Percentiles rank a stretch among this genome's conserved stretches.
These are phyloP conservation scores for Eretmocerus hayati DNA, from an alignment of 2,888 invertebrate species.

Conservation along the genomic window DNA sequence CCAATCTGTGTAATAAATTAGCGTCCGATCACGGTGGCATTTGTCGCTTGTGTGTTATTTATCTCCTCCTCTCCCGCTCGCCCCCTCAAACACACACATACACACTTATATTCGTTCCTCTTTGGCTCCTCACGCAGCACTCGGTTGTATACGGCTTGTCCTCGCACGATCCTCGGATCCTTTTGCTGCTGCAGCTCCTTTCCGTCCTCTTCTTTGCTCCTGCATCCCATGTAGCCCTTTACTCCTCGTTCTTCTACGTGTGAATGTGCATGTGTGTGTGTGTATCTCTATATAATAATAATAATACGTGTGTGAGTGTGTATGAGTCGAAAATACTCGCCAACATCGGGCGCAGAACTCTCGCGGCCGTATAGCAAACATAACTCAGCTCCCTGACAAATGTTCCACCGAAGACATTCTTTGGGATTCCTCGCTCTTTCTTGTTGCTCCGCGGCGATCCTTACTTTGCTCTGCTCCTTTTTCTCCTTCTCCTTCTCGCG, in stretches of 20 bases:
- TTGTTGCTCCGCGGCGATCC: conserved; percentile 29
- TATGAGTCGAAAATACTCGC: background rate
- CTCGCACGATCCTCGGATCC: too few species aligned
- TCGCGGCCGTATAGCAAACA: conserved; percentile 3
- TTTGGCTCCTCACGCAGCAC: too few species aligned
- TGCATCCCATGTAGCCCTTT: conserved; percentile 13
- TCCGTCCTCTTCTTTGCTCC: conserved; percentile 5
- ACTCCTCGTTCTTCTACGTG: too few species aligned
- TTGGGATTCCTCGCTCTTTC: conserved; percentile 16
- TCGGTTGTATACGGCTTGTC: too few species aligned
- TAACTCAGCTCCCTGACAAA: conserved; percentile 24
- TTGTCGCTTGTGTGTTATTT: conserved; percentile 41
- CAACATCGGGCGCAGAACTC: conserved; percentile 7
- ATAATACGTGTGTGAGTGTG: too few species aligned
- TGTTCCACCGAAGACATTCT: conserved; percentile 20
- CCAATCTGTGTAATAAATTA: conserved; percentile 44
- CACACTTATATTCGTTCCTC: too few species aligned
- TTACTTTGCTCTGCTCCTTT: conserved; percentile 59
- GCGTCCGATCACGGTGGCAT: conserved; percentile 45
- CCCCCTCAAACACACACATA: too few species aligned
- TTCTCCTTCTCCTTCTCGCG: background rate
- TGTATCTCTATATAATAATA: too few species aligned
- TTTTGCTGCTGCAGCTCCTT: too few species aligned
- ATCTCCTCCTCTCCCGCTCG: too few species aligned
- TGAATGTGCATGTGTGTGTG: too few species aligned